Base-by-base conservation (phyloP, 2,113 vertebrate species). In the Hippocampus guttulatus region DNA sequence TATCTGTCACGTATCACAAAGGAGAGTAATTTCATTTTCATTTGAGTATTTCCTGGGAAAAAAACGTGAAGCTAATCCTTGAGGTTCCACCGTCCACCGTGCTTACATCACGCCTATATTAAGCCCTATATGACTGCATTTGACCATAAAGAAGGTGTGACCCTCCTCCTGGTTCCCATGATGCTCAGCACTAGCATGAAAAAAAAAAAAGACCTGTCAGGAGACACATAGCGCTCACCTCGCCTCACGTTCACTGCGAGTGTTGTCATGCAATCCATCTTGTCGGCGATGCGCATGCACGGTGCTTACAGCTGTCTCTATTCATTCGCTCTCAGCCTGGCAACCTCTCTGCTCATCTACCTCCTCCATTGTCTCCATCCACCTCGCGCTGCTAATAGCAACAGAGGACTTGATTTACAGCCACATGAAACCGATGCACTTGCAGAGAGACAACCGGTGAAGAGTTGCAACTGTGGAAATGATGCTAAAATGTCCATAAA, bases 391-490 rank as follows among this genome's bases (percentile, higher is more conserved):
- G 33, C 27, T 79, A 77, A 82, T 81, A 64, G 68, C 75, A 79
- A 77, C 69, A 52, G 71, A 78, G 80, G 76, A 66, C 78, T 85
- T 75, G 79, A 86, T 88, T 80, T 76, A 70, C 75, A 72, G 12
- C 63, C 63, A 41, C 40, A 45, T 45, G 33, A 64, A 64, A 43
- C 18, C 40, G 8, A n/a, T 43, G 20, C 57, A 61, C 82, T 70
- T 1, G 1, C 54, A 81, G 67, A 79, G 68, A 83, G 20, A 54
- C 20, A n/a, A 9, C 64, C 75, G 70, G 20, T 70, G 21, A 33
- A n/a, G 63, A 60, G 57, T 61, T 61, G 58, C 27, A 61, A 16
- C 25, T 16, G 49, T 21, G 49, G 49, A 52, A 51, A 52, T 20
- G 3, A 51, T 52, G 23, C 11, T 12, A 30, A 58, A 58, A 58